Evolutionary conservation across 2,113 vertebrate genomes (phyloP).

Genomic region (Boulengeromyrus knoepffleri): DNA sequence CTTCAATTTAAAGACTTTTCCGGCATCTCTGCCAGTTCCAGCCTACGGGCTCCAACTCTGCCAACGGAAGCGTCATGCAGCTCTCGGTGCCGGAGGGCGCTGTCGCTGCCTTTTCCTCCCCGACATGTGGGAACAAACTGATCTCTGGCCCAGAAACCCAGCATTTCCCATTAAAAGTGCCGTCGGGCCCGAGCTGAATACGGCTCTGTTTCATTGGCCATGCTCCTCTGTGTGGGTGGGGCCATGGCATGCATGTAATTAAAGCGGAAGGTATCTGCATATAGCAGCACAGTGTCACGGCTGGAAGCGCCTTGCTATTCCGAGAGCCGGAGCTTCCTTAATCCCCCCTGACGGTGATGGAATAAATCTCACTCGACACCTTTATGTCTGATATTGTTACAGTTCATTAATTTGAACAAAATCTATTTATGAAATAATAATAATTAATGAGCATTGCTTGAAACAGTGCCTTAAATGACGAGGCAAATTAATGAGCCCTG

Average conservation of each 20-base stretch:
- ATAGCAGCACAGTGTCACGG: neutral
- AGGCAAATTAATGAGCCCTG: conserved; percentile 15
- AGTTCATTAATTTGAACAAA: conserved; percentile 20
- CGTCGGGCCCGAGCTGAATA: neutral
- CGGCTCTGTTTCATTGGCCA: neutral
- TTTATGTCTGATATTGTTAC: conserved; percentile 18
- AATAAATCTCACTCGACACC: conserved; percentile 21
- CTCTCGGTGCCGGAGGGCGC: neutral
- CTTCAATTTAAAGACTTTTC: neutral
- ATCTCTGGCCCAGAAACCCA: conserved; percentile 5
- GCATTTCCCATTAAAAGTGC: neutral
- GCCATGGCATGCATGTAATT: neutral
- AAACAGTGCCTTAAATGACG: conserved; percentile 16
- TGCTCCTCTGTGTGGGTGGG: neutral
- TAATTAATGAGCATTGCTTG: conserved; percentile 17
- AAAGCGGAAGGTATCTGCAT: neutral
- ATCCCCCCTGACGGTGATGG: conserved; percentile 18
- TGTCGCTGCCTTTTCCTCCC: neutral
- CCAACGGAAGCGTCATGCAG: neutral
- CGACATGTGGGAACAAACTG: neutral
- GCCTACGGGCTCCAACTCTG: neutral
- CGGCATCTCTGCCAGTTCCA: neutral
- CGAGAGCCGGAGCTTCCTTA: neutral
- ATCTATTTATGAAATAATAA: conserved; percentile 23
- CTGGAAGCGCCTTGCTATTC: neutral